Base-by-base conservation (phyloP, 37 sponge, comb jelly and placozoan species). In the Petrosia ficiformis region DNA sequence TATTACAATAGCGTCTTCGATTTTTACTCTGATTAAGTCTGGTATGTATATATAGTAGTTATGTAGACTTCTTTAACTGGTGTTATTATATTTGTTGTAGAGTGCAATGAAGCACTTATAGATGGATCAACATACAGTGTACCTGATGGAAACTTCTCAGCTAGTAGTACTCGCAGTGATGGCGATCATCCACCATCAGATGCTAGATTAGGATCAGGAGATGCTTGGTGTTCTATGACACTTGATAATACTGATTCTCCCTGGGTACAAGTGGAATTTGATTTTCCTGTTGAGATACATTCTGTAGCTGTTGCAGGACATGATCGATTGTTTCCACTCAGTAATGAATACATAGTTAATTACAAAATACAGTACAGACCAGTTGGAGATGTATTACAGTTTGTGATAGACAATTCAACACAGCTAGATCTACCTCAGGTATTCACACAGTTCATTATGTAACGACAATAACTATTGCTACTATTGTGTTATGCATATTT, bases 241-340 rank as follows among this genome's bases (percentile, higher is more conserved):
- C 48, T 42, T 11, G 29, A 24, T 5, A 5, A 25, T 34, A 11
- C 0, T 36, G 35, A 32, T 3, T 0, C 21, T 16, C 26, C 72
- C 8, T 81, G 67, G 67, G 54, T 81, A 29, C 73, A 81, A 57
- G 54, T 81, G n/a, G 44, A 36, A 25, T 81, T 81, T 72, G 65
- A 66, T 25, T 24, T 28, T 39, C 67, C 72, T 41, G 73, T 81
- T 30, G 44, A 39, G 1, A 72, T 81, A 22, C 43, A 22, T 19
- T 4, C 29, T 3, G 26, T 81, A 22, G 29, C 57, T 35, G 69
- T 60, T 57, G 70, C 41, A 1, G 79, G 79, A 44, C 56, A 59
- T 57, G 42, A 60, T 36, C 29, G 64, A 34, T 32, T 57, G 10
- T n/a, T n/a, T n/a, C n/a, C n/a, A n/a, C 54, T 48, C 16, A 48